phyloP scores from a whole-genome alignment of 2,797 vertebrate species.

The Muraenolepis orangiensis region DNA sequence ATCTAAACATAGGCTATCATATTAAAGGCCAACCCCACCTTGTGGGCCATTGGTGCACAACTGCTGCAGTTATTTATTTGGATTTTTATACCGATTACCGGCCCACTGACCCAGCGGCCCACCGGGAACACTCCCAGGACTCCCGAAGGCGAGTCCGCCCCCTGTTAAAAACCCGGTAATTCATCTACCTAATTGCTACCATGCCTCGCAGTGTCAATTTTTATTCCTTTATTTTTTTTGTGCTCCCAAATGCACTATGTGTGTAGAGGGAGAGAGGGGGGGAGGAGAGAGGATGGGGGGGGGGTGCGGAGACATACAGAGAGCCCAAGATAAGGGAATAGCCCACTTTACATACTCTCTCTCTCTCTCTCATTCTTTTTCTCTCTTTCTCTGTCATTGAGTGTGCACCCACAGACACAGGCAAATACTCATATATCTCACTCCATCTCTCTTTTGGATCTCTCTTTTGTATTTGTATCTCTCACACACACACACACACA shows the following conservation, averaged over 20 bases:
- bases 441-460: too few relatives aligned
- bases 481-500: neutral
- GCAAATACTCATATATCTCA: too few relatives aligned
- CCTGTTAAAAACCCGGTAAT: too few relatives aligned
- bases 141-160: too few relatives aligned
- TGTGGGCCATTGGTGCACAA: too few relatives aligned
- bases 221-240: neutral
- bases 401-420: too few relatives aligned
- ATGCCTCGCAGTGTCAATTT: slow-evolving; percentile 85
- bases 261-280: slow-evolving; percentile 18
- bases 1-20: too few relatives aligned
- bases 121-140: too few relatives aligned
- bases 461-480: neutral
- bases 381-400: neutral
- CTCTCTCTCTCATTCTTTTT: neutral
- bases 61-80: too few relatives aligned
- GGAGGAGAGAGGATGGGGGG: slow-evolving; percentile 67
- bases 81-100: too few relatives aligned
- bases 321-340: slow-evolving; percentile 65
- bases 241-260: slow-evolving; percentile 70
- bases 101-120: too few relatives aligned
- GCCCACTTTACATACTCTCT: slow-evolving; percentile 17
- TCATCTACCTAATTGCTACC: slow-evolving; percentile 93
- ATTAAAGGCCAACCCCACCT: too few relatives aligned
- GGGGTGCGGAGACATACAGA: slow-evolving; percentile 68